Base-by-base conservation (phyloP, 2,888 invertebrate species). In the Hymenopus coronatus region DNA sequence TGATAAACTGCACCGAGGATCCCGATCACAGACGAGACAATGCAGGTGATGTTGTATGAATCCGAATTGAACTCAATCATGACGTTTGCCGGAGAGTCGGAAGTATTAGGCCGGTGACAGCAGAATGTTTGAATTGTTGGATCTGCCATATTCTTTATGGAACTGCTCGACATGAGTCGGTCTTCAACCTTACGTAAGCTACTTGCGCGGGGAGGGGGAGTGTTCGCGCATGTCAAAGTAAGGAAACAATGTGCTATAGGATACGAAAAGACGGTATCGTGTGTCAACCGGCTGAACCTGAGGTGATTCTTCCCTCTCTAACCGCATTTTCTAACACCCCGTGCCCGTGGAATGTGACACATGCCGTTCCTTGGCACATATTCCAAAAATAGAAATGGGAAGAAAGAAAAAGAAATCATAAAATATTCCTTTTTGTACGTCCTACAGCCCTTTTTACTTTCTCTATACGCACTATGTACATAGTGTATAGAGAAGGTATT, bases 111-210 rank as follows among this genome's bases (percentile, higher is more conserved):
- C 91, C 96, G 96, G 92, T 96, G 96, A 92, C 97, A 97, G 93
- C 96, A 96, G 92, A 97, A 97, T 25, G 97, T 97, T 94, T 97
- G 97, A 91, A 97, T 96, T 83, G 97, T 97, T 88, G 97, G 97
- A 93, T 97, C 97, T 81, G 97, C 96, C 97, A 97, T 97, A 33
- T 33, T 70, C 54, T 70, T 70, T 70, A 70, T 4, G 20, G 54
- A 70, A 70, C 54, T 83, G 28, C 54, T 87, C 30, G 83, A 70
- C 54, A 2, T 70, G 54, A 70, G 54, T 6, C 54, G 54, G 54
- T 70, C 25, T 70, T 70, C 54, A 25, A 20, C 54, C 54, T 70
- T 70, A 70, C 54, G 54, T 70, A 70, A 70, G 20, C 54, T 20
- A 25, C 20, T 20, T 6, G 40, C 40, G 40, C 12, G 40, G 54